Base-by-base conservation (phyloP, 2,888 invertebrate genomes). In the Dioctria linearis region DNA sequence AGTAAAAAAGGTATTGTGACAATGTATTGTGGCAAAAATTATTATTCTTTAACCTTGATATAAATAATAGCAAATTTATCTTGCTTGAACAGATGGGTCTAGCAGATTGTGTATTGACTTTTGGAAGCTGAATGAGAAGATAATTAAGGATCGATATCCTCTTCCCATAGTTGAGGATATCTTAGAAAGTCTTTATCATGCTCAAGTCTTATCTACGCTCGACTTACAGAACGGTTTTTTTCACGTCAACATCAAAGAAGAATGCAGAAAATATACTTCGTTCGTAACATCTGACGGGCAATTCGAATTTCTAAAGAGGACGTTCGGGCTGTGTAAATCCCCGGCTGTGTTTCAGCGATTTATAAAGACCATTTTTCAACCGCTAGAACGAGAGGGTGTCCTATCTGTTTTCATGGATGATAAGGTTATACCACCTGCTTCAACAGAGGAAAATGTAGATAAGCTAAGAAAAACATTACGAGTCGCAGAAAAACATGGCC, bases 231-330 rank as follows among this genome's bases (percentile, higher is more conserved):
- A n/a, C n/a, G n/a, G n/a, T n/a, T n/a, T n/a, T n/a, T n/a, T 86
- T 65, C 86, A 87, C 59, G 83, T 86, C 0, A 83, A 83, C 3
- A 79, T 87, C 61, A 75, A 84, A 5, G 61, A 83, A 69, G 73
- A 69, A 6, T 80, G 83, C 5, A 69, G 54, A 40, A 83, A 83
- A 46, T 82, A 84, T 37, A 86, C 85, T 3, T 83, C 86, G 5
- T 86, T 86, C 69, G 71, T 84, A 5, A 84, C 84, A 3, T 84
- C 84, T 1, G 82, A 84, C 5, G 84, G 85, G 5, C 83, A 84
- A 39, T 86, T 81, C 25, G 84, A 86, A 59, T 85, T 84, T 69
- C 61, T 54, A 0, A 67, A 82, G 25, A 11, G 13, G 2, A 46
- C 63, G 6, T 76, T 76, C 13, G 49, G 76, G 9, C 11, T 76